Evolutionary conservation across 2,113 vertebrate species (phyloP).

Genomic region (Megaptera novaeangliae): DNA sequence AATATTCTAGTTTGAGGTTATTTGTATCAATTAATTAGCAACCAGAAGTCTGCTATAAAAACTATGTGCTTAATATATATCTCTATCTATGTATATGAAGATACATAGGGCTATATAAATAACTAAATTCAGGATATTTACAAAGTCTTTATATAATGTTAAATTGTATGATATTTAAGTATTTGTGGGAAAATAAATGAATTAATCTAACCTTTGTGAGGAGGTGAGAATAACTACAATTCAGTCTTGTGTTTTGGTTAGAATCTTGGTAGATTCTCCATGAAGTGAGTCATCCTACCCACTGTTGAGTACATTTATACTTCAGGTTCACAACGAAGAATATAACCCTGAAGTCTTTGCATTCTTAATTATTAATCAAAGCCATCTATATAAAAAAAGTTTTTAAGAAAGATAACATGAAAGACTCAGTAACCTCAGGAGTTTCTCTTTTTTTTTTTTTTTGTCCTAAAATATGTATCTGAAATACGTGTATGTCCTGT

Average conservation of each 20-base stretch:
- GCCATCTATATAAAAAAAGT: neutral
- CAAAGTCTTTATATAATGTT: neutral
- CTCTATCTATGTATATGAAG: neutral
- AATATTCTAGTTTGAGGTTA: neutral
- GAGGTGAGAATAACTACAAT: neutral
- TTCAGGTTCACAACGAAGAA: neutral
- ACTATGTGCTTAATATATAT: neutral
- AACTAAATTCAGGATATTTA: neutral
- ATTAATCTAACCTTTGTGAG: neutral
- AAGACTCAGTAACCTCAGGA: neutral
- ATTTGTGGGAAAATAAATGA: neutral
- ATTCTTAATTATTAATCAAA: neutral
- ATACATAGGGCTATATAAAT: neutral
- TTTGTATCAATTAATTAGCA: neutral
- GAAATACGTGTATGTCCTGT: neutral
- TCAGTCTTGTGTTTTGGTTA: neutral
- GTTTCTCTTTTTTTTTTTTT: neutral
- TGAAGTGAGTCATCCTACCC: neutral
- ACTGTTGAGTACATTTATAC: neutral
- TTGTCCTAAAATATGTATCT: neutral
- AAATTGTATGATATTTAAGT: neutral
- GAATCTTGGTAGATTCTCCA: neutral
- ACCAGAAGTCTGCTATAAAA: neutral
- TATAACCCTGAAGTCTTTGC: neutral
- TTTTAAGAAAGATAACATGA: neutral